Base-by-base conservation (phyloP, 2,797 vertebrate genomes). In the Mareca strepera region DNA sequence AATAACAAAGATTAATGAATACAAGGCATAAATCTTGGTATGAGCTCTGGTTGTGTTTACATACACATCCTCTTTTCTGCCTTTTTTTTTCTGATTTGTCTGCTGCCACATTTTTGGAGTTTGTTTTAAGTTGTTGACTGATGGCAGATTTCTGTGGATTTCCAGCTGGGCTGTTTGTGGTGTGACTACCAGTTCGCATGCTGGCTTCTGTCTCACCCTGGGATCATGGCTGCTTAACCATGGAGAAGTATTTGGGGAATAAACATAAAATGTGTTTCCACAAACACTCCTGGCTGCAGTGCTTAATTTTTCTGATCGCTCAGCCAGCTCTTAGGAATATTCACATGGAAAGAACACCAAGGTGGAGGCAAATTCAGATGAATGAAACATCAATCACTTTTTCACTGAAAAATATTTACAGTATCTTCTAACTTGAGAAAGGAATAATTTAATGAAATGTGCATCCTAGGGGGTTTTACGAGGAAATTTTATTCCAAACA, bases 351-450 rank as follows among this genome's bases (percentile, higher is more conserved):
- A 55, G 88, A 81, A 81, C 84, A 91, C 86, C 76, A 46, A 92
- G 88, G 88, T 86, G 81, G 88, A 89, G 86, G 88, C 35, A 82
- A 89, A 87, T 84, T 75, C 44, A 50, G 48, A 74, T 25, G 88
- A 95, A 60, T 91, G 92, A 91, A 85, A 58, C 68, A 82, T 94
- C 86, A 88, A 75, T 88, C 90, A 93, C 31, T 48, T 29, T 9
- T 28, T 90, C 83, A 25, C 20, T 1, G 75, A 80, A 55, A 91
- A 88, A 82, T 95, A 92, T 79, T 94, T 94, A 88, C 59, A 35
- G 62, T 66, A 29, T 53, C 80, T 67, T 60, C 62, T 56, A 22
- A 41, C 75, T 58, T n/a, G 39, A 82, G 86, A 69, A 83, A 92
- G 46, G 50, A 80, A 82, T 60, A 70, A 66, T 44, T 33, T 35